Conservation (phyloP, 1,140 invertebrate species). For the Microplitis demolitor region DNA sequence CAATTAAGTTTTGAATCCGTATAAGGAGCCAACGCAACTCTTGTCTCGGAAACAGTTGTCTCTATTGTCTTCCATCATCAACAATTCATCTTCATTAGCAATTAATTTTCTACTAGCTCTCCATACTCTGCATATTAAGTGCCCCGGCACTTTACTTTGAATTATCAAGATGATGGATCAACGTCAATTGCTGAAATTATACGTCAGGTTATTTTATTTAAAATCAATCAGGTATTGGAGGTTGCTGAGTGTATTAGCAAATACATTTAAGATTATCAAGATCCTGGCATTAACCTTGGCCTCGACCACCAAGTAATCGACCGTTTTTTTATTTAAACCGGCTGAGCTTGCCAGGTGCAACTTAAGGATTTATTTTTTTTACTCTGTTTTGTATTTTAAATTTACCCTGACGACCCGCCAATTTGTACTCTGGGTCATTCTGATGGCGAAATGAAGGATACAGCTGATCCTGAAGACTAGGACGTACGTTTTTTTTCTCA, state of each 20-base stretch:
- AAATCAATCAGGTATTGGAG: neutral
- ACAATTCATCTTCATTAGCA: conserved; percentile 3
- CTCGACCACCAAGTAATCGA: neutral
- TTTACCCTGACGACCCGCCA: neutral
- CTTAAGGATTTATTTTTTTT: neutral
- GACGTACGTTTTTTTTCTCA: neutral
- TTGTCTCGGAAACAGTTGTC: neutral
- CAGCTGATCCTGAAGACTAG: conserved; percentile 15
- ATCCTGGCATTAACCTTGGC: neutral
- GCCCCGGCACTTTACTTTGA: too few relatives aligned
- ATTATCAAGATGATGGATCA: too few relatives aligned
- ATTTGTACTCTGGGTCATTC: conserved; percentile 13
- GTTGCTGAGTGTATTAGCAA: neutral
- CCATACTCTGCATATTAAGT: too few relatives aligned
- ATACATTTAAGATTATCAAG: neutral
- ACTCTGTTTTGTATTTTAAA: neutral
- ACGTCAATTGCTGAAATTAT: too few relatives aligned
- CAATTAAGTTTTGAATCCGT: conserved; percentile 5
- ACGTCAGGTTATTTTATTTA: neutral
- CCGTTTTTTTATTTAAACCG: neutral
- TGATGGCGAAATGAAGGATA: neutral
- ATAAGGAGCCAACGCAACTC: neutral
- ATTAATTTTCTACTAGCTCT: too few relatives aligned
- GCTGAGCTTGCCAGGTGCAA: conserved; percentile 11
- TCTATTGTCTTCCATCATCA: neutral